phyloP scores from a whole-genome alignment of 2,113 vertebrate genomes.

The Mellivora capensis region DNA sequence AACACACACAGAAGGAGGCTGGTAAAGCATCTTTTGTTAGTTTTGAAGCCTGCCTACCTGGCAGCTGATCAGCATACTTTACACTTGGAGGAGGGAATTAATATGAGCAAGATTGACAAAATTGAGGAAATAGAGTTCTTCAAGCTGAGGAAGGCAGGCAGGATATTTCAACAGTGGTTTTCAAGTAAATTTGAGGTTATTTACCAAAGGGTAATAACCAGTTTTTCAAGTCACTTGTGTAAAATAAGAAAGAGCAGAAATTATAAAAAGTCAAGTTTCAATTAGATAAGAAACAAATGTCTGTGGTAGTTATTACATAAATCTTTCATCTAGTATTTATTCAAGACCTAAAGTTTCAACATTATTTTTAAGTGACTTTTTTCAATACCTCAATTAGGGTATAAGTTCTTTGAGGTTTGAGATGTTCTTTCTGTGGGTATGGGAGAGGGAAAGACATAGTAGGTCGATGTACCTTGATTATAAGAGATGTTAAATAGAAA shows the following conservation, averaged over 20 bases:
- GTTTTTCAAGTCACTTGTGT: background rate
- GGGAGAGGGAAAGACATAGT: rapidly evolving
- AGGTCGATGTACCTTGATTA: background rate
- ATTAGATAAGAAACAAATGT: background rate
- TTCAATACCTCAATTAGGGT: background rate
- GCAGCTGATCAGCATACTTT: background rate
- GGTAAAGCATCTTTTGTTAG: background rate
- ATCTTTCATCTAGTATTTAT: background rate
- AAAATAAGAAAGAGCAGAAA: background rate
- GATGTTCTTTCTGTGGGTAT: background rate
- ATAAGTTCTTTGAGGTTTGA: background rate
- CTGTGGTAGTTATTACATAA: background rate
- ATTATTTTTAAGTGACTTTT: background rate
- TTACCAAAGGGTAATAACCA: background rate
- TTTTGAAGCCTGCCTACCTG: background rate
- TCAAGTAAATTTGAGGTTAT: background rate
- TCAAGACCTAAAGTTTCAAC: background rate
- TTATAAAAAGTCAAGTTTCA: background rate
- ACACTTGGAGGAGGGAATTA: background rate
- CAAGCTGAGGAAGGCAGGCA: background rate
- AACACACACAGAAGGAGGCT: background rate
- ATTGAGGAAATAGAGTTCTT: background rate
- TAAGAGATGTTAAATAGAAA: background rate
- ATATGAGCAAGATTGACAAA: background rate
- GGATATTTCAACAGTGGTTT: background rate